A percentile compares a stretch with the other conserved stretches of the same genome.
Conservation (phyloP, 2,888 invertebrate species). For the Malthinus seriepunctatus region DNA sequence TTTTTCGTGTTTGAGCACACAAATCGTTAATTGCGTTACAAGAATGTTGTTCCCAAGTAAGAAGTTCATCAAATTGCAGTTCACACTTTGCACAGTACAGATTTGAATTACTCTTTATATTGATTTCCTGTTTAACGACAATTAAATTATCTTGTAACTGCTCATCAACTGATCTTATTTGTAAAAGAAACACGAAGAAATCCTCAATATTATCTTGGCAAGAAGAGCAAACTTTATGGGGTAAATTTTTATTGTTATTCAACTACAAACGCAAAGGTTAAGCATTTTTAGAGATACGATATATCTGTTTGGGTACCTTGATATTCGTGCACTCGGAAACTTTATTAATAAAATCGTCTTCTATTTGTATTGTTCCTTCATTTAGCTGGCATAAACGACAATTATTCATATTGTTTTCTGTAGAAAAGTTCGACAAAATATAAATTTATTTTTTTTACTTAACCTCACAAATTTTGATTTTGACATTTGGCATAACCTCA, state of each 20-base stretch:
- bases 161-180: constrained; percentile 33
- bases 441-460: background rate
- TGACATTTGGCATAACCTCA: constrained; percentile 1
- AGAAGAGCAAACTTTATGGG: constrained; percentile 32
- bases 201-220: constrained; percentile 35
- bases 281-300: background rate
- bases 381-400: constrained; percentile 11
- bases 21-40: background rate
- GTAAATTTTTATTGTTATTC: constrained; percentile 33
- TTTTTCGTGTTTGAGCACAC: background rate
- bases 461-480: background rate
- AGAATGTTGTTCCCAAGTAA: background rate
- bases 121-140: no score
- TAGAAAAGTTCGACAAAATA: background rate
- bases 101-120: background rate
- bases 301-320: background rate
- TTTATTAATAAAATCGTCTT: constrained; percentile 10
- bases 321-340: constrained; percentile 5
- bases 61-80: background rate
- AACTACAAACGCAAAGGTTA: constrained; percentile 27
- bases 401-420: background rate
- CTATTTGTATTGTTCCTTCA: constrained; percentile 2
- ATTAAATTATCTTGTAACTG: constrained; percentile 20
- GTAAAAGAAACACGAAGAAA: constrained; percentile 33
- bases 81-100: background rate